These are phyloP conservation scores for Salpingus planirostris DNA, from an alignment of 2,888 invertebrate genomes.

Conservation along the genomic window DNA sequence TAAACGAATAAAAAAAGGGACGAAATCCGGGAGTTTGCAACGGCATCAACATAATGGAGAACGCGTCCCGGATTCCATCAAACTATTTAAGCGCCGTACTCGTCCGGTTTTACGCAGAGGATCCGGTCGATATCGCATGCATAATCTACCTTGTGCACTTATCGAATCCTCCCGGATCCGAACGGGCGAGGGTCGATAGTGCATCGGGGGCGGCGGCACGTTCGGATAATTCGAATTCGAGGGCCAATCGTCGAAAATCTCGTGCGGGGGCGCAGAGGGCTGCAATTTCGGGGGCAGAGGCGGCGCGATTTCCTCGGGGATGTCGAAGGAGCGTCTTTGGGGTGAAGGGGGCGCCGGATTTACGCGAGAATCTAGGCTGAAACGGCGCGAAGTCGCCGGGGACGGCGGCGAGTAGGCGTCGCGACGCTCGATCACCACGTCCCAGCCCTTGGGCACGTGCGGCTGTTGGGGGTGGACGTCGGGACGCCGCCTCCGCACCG, in stretches of 20 bases:
- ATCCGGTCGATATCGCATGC: conserved; percentile 1
- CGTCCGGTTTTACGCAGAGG: too few relatives aligned
- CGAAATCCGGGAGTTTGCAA: neutral
- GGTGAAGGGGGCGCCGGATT: neutral
- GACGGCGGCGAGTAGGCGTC: conserved; percentile 12
- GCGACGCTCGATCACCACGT: conserved; percentile 33
- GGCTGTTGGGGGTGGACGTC: conserved; percentile 19
- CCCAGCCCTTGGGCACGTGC: conserved; percentile 31
- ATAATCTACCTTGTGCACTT: conserved; percentile 6
- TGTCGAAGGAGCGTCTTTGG: conserved; percentile 11
- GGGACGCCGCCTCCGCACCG: conserved; percentile 26
- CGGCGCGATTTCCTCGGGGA: conserved; percentile 18
- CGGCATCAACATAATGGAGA: too few relatives aligned
- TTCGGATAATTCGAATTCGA: too few relatives aligned
- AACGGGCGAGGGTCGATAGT: conserved; percentile 1
- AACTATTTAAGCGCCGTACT: too few relatives aligned
- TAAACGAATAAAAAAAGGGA: too few relatives aligned
- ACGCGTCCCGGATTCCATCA: too few relatives aligned
- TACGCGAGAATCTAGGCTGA: too few relatives aligned
- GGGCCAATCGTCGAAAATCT: conserved; percentile 20
- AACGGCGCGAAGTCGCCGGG: conserved; percentile 13
- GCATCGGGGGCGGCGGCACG: neutral
- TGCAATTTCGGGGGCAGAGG: conserved; percentile 26
- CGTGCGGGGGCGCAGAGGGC: conserved; percentile 36
- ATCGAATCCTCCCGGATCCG: conserved; percentile 4